Evolutionary conservation across 2,888 invertebrate species (phyloP).

Genomic region (Chymomyza amoena): DNA sequence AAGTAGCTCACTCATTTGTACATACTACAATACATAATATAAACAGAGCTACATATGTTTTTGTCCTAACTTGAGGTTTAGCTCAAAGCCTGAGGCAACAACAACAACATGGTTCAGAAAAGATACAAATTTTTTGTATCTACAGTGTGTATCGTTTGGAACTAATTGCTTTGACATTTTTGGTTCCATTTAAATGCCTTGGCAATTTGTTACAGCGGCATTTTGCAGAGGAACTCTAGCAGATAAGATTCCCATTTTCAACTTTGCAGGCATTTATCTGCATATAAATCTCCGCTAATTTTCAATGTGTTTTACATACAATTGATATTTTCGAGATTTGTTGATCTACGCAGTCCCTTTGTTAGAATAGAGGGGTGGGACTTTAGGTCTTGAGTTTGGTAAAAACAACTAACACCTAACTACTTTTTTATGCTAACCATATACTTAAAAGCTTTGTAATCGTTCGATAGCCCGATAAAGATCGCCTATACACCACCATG

Average conservation of each 20-base stretch:
- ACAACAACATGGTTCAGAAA: conserved; percentile 17
- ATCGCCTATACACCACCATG: no score
- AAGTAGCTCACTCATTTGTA: conserved; percentile 54
- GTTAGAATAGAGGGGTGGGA: no score
- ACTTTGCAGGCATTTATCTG: not conserved
- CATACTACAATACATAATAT: conserved; percentile 10
- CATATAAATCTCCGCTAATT: not conserved
- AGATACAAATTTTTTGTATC: conserved; percentile 39
- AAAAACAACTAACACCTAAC: no score
- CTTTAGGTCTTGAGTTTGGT: no score
- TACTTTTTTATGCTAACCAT: no score
- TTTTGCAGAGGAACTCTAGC: not conserved
- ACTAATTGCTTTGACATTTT: conserved; percentile 57
- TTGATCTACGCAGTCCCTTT: not conserved
- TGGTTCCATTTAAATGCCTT: not conserved
- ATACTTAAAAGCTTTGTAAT: no score
- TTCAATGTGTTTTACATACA: not conserved
- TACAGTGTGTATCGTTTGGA: conserved; percentile 42
- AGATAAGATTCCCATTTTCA: not conserved
- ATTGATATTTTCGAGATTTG: not conserved
- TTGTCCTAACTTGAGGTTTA: not conserved
- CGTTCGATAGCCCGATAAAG: no score
- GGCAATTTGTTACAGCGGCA: not conserved
- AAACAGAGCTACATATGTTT: conserved; percentile 47
- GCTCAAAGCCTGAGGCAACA: no score